phyloP scores from a whole-genome alignment of 2,888 invertebrate species.

The Cryptophagus acutangulus region DNA sequence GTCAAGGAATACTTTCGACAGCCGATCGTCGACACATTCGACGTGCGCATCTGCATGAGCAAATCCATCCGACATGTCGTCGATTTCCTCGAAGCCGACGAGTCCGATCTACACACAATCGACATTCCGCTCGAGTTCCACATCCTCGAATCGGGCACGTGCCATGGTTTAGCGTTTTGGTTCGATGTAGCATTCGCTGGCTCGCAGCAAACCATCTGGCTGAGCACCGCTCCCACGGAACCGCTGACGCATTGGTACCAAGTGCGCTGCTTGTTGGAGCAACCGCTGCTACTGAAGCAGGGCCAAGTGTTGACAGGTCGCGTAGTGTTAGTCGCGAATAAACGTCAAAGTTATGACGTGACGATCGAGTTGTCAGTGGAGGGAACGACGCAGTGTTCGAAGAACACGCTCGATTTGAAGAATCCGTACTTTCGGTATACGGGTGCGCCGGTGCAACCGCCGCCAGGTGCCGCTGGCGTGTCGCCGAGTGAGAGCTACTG shows the following conservation, averaged over 20 bases:
- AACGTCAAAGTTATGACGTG: conserved; percentile 97
- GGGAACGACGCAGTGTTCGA: conserved; percentile 79
- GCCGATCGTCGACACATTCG: conserved; percentile 98
- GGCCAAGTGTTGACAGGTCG: conserved; percentile 86
- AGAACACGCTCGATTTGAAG: conserved; percentile 92
- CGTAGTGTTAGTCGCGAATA: conserved; percentile 85
- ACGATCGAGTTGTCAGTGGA: conserved; percentile 90
- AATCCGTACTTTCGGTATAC: conserved; percentile 95
- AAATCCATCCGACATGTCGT: conserved; percentile 89
- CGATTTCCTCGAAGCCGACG: conserved; percentile 87
- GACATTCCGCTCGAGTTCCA: conserved; percentile 93
- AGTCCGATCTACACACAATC: conserved; percentile 91
- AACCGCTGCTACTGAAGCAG: conserved; percentile 90
- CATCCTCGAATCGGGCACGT: conserved; percentile 85
- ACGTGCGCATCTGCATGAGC: conserved; percentile 94
- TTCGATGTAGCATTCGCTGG: conserved; percentile 98
- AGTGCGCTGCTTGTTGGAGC: conserved; percentile 90
- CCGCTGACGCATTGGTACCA: conserved; percentile 99
- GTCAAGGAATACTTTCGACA: conserved; percentile 97
- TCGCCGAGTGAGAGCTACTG: conserved; percentile 94
- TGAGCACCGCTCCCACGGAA: conserved; percentile 96
- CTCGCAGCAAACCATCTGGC: conserved; percentile 84
- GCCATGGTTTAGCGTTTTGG: conserved; percentile 98
- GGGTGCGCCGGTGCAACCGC: conserved; percentile 86
- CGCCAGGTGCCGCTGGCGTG: conserved; percentile 79